phyloP scores from a whole-genome alignment of 2,797 vertebrate genomes.

The Rallus crepitans region DNA sequence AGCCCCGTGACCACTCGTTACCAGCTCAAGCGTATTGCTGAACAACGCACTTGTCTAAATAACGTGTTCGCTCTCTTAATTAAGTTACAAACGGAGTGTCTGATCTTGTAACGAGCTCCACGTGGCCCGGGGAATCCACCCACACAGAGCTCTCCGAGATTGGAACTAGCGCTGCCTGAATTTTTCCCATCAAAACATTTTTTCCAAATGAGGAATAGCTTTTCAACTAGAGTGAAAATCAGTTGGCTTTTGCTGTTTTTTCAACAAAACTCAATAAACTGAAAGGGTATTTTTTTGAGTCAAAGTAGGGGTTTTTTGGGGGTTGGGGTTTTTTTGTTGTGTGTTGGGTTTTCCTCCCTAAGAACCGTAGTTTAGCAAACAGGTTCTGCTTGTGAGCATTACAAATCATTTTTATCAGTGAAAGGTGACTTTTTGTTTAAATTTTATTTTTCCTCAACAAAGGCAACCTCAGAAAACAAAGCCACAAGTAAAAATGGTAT shows the following conservation, averaged over 20 bases:
- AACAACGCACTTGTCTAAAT: neutral
- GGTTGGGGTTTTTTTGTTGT: neutral
- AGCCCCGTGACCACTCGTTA: no score
- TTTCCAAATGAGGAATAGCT: neutral
- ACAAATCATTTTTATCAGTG: neutral
- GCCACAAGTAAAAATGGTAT: neutral
- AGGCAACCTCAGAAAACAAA: neutral
- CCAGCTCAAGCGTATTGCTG: neutral
- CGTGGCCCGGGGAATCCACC: neutral
- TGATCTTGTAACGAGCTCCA: neutral
- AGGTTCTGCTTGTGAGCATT: neutral
- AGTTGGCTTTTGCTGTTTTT: neutral
- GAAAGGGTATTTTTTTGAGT: neutral
- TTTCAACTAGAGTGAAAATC: neutral
- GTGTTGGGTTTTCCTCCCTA: no score
- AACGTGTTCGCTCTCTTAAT: neutral
- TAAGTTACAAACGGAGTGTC: neutral
- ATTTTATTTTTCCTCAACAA: neutral
- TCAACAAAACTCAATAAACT: neutral
- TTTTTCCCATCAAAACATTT: slow-evolving; percentile 19
- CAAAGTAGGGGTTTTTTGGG: neutral
- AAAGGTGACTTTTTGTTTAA: neutral
- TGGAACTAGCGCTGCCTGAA: neutral
- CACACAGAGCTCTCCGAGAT: neutral
- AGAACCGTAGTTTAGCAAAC: neutral